A percentile compares a stretch with the other conserved stretches of the same genome.
These are phyloP conservation scores for Tillus elongatus DNA, from an alignment of 2,888 invertebrate species.

Conservation along the genomic window DNA sequence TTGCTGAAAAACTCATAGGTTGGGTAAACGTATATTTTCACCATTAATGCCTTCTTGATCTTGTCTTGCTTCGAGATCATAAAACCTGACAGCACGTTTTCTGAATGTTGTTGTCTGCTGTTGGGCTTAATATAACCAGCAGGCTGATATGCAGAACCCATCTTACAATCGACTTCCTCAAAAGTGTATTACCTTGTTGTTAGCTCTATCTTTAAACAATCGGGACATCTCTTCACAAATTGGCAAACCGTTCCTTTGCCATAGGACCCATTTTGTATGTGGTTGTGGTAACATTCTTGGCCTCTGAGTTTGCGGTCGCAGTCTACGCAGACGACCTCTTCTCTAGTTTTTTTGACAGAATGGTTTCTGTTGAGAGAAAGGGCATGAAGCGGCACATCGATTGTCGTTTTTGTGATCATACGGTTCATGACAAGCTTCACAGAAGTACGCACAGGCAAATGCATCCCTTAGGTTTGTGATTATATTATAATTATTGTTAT, in stretches of 20 bases:
- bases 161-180: background rate
- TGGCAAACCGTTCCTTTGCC: background rate
- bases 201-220: background rate
- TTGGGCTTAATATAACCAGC: background rate
- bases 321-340: conserved; percentile 8
- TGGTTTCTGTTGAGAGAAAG: conserved; percentile 9
- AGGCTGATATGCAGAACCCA: background rate
- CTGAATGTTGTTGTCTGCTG: background rate
- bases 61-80: background rate
- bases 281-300: background rate
- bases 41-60: background rate
- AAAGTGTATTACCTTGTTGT: background rate
- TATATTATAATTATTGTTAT: conserved; percentile 15
- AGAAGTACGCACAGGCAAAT: conserved; percentile 16
- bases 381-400: conserved; percentile 11
- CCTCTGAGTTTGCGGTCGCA: background rate
- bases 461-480: conserved; percentile 16
- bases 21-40: background rate
- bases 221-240: background rate
- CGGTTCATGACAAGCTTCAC: conserved; percentile 13
- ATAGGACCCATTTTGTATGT: background rate
- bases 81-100: background rate
- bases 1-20: background rate
- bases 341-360: no score
- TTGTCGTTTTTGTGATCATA: conserved; percentile 6